Evolutionary conservation across 2,113 vertebrate species (phyloP).

Genomic region (Heterotilapia buettikoferi): DNA sequence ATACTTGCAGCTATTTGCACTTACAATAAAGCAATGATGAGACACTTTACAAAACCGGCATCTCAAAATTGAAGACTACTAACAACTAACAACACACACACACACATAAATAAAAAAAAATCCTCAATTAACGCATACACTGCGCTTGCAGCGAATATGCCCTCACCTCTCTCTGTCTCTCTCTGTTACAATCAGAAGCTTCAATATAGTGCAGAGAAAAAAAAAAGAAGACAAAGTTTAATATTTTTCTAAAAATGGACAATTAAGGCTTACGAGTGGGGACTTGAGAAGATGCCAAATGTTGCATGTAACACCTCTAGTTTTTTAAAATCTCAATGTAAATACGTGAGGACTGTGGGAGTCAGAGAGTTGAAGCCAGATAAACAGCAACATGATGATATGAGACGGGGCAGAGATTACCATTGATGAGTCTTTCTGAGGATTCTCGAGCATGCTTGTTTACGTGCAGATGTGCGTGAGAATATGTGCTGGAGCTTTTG

Average conservation of each 20-base stretch:
- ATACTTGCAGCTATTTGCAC: constrained; percentile 56
- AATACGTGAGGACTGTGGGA: constrained; percentile 30
- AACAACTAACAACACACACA: constrained; percentile 13
- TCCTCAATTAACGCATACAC: background rate
- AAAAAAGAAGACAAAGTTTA: constrained; percentile 22
- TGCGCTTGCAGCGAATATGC: background rate
- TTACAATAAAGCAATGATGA: constrained; percentile 31
- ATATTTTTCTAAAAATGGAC: constrained; percentile 70
- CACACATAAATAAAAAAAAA: background rate
- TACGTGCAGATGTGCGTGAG: background rate
- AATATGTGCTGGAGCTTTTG: background rate
- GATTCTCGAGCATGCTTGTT: background rate
- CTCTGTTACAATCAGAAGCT: constrained; percentile 61
- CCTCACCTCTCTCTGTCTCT: constrained; percentile 35
- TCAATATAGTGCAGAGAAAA: constrained; percentile 28
- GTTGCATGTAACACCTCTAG: constrained; percentile 73
- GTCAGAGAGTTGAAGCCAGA: constrained; percentile 22
- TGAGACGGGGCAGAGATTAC: background rate
- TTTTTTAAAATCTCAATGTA: constrained; percentile 63
- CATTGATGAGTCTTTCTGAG: background rate
- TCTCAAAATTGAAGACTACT: constrained; percentile 28
- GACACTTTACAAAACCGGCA: constrained; percentile 49
- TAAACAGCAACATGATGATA: background rate
- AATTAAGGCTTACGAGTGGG: constrained; percentile 45
- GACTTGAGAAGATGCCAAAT: constrained; percentile 72